Conservation (phyloP, 2,113 vertebrate genomes). For the Amblyornis subalaris region DNA sequence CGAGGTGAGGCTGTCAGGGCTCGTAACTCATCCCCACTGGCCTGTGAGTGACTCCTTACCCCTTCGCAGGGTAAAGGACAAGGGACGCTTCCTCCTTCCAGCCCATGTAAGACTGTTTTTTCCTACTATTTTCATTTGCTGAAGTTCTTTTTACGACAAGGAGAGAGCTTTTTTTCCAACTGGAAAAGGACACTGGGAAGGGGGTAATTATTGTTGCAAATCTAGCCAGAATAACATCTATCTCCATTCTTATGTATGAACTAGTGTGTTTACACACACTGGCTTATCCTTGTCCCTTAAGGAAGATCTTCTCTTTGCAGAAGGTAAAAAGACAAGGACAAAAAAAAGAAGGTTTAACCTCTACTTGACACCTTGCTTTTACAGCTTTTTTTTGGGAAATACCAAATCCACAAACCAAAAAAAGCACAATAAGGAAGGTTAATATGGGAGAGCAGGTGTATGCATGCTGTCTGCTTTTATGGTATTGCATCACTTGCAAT, state of each 20-base stretch:
- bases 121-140: background rate
- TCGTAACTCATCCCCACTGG: background rate
- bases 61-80: background rate
- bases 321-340: background rate
- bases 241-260: background rate
- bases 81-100: background rate
- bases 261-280: background rate
- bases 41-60: background rate
- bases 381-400: background rate
- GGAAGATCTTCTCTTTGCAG: background rate
- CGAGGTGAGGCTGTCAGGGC: too few species aligned
- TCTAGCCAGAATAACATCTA: background rate
- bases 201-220: background rate
- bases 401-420: background rate
- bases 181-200: background rate
- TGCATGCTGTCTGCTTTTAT: background rate
- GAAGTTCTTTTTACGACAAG: background rate
- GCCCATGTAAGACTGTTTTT: background rate
- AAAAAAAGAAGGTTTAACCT: background rate
- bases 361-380: background rate
- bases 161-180: background rate
- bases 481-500: background rate
- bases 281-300: background rate
- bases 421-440: background rate
- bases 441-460: background rate